phyloP scores from a whole-genome alignment of 2,113 vertebrate genomes.

The Tupaia chinensis region DNA sequence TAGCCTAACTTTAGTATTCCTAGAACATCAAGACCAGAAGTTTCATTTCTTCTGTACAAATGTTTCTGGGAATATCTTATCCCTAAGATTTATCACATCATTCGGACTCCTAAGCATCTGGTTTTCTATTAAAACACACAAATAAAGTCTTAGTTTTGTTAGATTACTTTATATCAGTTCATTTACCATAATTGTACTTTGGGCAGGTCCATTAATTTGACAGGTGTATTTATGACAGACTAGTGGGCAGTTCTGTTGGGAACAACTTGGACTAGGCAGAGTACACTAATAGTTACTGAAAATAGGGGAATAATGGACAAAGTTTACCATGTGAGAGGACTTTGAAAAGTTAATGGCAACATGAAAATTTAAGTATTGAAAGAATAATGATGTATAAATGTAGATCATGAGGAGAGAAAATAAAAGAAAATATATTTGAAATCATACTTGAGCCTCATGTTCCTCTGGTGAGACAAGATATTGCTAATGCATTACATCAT shows the following conservation, averaged over 20 bases:
- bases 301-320: too few relatives aligned
- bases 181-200: slow-evolving; percentile 41
- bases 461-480: background rate
- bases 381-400: background rate
- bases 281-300: too few relatives aligned
- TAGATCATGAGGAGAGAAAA: background rate
- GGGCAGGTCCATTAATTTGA: background rate
- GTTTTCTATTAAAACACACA: background rate
- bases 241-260: too few relatives aligned
- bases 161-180: background rate
- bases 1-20: background rate
- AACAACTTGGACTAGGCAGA: too few relatives aligned
- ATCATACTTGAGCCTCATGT: background rate
- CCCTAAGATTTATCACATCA: background rate
- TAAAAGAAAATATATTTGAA: background rate
- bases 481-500: slow-evolving; percentile 32
- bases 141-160: background rate
- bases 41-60: background rate
- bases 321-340: too few relatives aligned
- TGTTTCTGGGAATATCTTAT: background rate
- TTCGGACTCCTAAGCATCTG: background rate
- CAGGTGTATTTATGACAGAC: too few relatives aligned
- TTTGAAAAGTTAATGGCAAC: too few relatives aligned
- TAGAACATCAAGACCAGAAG: background rate
- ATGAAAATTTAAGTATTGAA: background rate